These are phyloP conservation scores for Polypterus bichir DNA, from an alignment of 2,113 vertebrate species.

Conservation along the genomic window DNA sequence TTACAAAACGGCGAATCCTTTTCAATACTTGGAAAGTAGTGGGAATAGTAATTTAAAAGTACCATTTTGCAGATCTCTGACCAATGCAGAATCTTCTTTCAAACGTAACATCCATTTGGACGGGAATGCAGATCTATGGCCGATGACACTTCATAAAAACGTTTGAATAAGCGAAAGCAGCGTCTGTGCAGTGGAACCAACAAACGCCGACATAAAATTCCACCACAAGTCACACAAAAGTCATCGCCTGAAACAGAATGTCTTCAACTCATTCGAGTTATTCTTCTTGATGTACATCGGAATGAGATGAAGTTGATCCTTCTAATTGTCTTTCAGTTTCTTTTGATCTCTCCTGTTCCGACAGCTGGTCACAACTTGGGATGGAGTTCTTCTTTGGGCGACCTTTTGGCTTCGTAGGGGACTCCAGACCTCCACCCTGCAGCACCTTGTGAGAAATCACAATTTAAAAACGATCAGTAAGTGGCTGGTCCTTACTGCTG, in stretches of 20 bases:
- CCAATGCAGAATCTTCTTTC: too few species aligned
- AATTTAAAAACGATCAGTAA: too few species aligned
- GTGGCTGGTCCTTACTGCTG: too few species aligned
- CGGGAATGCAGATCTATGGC: too few species aligned
- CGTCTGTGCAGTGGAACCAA: neutral
- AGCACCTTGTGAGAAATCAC: slow-evolving; percentile 55
- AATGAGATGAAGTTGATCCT: slow-evolving; percentile 43
- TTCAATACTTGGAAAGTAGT: too few species aligned
- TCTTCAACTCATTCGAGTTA: slow-evolving; percentile 23
- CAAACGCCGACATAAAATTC: neutral
- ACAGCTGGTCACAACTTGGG: slow-evolving; percentile 87
- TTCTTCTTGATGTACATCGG: slow-evolving; percentile 64
- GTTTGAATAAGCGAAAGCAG: neutral
- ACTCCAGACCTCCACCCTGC: slow-evolving; percentile 90
- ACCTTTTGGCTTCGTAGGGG: slow-evolving; percentile 93
- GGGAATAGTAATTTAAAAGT: too few species aligned
- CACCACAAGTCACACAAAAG: too few species aligned
- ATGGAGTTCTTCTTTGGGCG: slow-evolving; percentile 97
- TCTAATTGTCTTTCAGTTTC: slow-evolving; percentile 60
- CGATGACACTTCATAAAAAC: too few species aligned
- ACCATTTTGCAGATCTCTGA: too few species aligned
- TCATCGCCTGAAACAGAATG: too few species aligned
- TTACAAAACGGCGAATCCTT: too few species aligned
- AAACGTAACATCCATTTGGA: too few species aligned
- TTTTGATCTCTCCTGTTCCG: slow-evolving; percentile 70